A percentile compares a stretch with the other conserved stretches of the same genome.
Conservation (phyloP, 1,140 invertebrate genomes). For the Penaeus japonicus region DNA sequence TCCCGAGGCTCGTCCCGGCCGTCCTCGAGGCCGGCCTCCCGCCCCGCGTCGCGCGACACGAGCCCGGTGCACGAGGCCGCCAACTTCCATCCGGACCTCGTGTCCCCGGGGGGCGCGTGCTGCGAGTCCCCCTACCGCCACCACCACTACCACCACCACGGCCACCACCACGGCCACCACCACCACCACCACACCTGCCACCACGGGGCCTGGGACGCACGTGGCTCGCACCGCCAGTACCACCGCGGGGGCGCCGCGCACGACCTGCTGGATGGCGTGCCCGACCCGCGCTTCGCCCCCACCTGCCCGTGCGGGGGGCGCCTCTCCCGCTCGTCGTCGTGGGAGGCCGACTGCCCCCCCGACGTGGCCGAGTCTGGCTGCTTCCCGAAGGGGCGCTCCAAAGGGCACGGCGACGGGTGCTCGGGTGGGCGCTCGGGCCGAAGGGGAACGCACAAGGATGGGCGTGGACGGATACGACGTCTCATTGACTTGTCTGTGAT, state of each 20-base stretch:
- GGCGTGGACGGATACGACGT: slow-evolving; percentile 46
- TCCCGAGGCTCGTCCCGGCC: slow-evolving; percentile 29
- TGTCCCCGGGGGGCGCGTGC: slow-evolving; percentile 35
- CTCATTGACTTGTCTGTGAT: slow-evolving; percentile 56
- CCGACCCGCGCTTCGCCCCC: slow-evolving; percentile 57
- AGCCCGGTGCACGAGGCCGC: slow-evolving; percentile 50
- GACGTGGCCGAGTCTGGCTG: slow-evolving; percentile 48
- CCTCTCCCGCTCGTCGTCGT: slow-evolving; percentile 48
- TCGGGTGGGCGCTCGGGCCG: not conserved
- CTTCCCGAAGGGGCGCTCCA: slow-evolving; percentile 41
- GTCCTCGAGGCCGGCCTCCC: slow-evolving; percentile 19
- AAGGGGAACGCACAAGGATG: slow-evolving; percentile 45
- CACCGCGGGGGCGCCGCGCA: slow-evolving; percentile 22
- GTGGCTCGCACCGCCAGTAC: slow-evolving; percentile 34
- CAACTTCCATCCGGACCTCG: slow-evolving; percentile 57
- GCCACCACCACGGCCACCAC: slow-evolving; percentile 51
- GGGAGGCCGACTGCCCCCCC: slow-evolving; percentile 36
- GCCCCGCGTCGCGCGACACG: slow-evolving; percentile 27
- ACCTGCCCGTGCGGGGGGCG: slow-evolving; percentile 56
- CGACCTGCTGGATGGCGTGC: slow-evolving; percentile 51
- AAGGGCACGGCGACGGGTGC: slow-evolving; percentile 6
- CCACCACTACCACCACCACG: slow-evolving; percentile 55
- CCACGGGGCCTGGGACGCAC: slow-evolving; percentile 30
- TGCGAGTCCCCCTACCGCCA: slow-evolving; percentile 47
- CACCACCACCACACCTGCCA: slow-evolving; percentile 47